phyloP scores from a whole-genome alignment of 2,888 invertebrate species.

The Automeris io region DNA sequence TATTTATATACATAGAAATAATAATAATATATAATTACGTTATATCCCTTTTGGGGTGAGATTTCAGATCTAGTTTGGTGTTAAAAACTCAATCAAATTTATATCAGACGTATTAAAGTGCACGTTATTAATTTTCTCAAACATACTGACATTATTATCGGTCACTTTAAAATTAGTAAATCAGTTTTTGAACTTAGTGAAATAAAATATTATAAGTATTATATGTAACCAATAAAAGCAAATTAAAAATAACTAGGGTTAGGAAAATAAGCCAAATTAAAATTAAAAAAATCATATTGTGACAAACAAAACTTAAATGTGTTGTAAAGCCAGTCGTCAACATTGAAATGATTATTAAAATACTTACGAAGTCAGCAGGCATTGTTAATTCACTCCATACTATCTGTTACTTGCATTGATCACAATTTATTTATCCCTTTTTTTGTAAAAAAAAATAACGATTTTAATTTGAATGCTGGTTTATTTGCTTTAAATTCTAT shows the following conservation, averaged over 20 bases:
- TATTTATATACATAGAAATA: neutral
- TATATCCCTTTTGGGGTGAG: too few relatives aligned
- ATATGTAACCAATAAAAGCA: constrained; percentile 21
- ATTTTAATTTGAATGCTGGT: too few relatives aligned
- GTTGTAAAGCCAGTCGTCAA: too few relatives aligned
- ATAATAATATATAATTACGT: too few relatives aligned
- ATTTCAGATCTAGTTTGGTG: too few relatives aligned
- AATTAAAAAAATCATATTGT: constrained; percentile 7
- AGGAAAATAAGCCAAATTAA: constrained; percentile 31
- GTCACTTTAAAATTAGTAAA: neutral
- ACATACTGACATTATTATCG: too few relatives aligned
- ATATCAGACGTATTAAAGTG: neutral
- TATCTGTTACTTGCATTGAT: constrained; percentile 6
- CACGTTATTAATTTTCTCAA: neutral
- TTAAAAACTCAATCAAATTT: too few relatives aligned
- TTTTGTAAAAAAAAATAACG: too few relatives aligned
- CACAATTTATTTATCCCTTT: too few relatives aligned
- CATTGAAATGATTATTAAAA: constrained; percentile 7
- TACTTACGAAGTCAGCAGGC: constrained; percentile 26
- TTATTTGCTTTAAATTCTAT: constrained; percentile 4
- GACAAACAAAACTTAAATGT: constrained; percentile 4
- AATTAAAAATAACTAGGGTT: constrained; percentile 38
- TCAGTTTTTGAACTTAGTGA: constrained; percentile 5
- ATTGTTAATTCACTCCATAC: constrained; percentile 34
- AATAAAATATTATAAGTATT: too few relatives aligned